Base-by-base conservation (phyloP, 2,113 vertebrate species). In the Malurus elegans region DNA sequence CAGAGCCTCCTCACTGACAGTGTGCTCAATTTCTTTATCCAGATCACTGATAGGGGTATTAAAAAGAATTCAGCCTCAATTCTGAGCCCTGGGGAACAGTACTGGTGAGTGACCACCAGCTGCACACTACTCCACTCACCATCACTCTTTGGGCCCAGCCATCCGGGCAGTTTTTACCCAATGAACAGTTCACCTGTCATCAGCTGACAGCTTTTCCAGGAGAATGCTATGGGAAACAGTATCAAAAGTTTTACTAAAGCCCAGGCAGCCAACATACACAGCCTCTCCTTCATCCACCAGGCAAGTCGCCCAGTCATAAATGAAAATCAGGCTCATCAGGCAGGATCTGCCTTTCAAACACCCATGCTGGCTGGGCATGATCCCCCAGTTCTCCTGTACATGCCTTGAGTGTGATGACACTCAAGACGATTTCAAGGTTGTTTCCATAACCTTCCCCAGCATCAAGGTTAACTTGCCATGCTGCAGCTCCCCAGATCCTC, bases 281-380 rank as follows among this genome's bases (percentile, higher is more conserved):
- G 31, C 53, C 12, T 48, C 50, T 42, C 26, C 10, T 29, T 50
- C 36, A 34, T 42, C 31, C 19, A 58, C 20, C 20, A 42, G 20
- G 8, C 13, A 25, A 10, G 5, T 34, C 32, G 31, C 20, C 10
- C 50, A 20, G 17, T 66, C 31, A 58, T 9, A 67, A 31, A 42
- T 14, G 10, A 17, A 57, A 13, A 44, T 58, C 25, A 51, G 31
- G 20, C 4, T 51, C 11, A 17, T 76, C 31, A 67, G 31, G 20
- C 34, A 57, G 31, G 10, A 5, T 5, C 34, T 17, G 24, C 24
- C 18, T 34, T 57, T 57, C 31, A 36, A 31, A 14, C 4, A 58
- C 4, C 8, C 0, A 0, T 75, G 44, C 44, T 51, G 32, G 9
- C 29, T 56, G 34, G 24, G 14, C n/a, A 26, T 38, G 58, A 56